A percentile compares a stretch with the other conserved stretches of the same genome.
Evolutionary conservation across 2,797 vertebrate species (phyloP).

Genomic region (Typhlichthys subterraneus): DNA sequence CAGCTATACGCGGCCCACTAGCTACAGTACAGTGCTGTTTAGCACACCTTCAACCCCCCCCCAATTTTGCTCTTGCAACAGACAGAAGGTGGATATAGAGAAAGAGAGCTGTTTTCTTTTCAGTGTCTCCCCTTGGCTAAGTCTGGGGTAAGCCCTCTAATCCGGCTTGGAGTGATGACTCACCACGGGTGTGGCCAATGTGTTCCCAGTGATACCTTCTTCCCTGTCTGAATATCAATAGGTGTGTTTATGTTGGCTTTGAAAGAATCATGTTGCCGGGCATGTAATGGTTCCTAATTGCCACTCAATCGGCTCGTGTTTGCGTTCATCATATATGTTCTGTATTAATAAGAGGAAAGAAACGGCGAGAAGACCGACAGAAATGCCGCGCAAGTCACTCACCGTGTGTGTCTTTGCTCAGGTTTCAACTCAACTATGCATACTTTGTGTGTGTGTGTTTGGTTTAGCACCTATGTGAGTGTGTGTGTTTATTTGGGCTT

Average conservation of each 20-base stretch:
- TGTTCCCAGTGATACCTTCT: slow-evolving; percentile 74
- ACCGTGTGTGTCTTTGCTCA: slow-evolving; percentile 1
- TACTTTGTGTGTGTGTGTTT: slow-evolving; percentile 9
- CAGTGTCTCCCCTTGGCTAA: slow-evolving; percentile 73
- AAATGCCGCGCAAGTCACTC: background rate
- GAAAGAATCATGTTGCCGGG: slow-evolving; percentile 52
- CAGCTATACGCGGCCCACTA: slow-evolving; percentile 47
- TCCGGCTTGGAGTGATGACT: slow-evolving; percentile 69
- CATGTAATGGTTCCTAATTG: slow-evolving; percentile 55
- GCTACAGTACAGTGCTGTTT: slow-evolving; percentile 49
- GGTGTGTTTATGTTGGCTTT: slow-evolving; percentile 68
- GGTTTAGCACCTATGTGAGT: slow-evolving; percentile 19
- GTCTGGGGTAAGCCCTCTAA: slow-evolving; percentile 72
- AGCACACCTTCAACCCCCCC: slow-evolving; percentile 21
- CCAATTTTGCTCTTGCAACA: slow-evolving; percentile 66
- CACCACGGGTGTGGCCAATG: slow-evolving; percentile 77
- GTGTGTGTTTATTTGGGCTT: slow-evolving; percentile 32
- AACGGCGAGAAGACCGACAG: background rate
- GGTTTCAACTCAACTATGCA: slow-evolving; percentile 1
- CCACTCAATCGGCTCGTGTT: slow-evolving; percentile 9
- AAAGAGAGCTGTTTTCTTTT: slow-evolving; percentile 71
- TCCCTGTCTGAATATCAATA: slow-evolving; percentile 67
- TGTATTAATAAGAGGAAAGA: slow-evolving; percentile 5
- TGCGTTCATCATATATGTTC: slow-evolving; percentile 7
- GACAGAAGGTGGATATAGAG: slow-evolving; percentile 69